Conservation (phyloP, 1,140 invertebrate species). For the Melanaphis sacchari region DNA sequence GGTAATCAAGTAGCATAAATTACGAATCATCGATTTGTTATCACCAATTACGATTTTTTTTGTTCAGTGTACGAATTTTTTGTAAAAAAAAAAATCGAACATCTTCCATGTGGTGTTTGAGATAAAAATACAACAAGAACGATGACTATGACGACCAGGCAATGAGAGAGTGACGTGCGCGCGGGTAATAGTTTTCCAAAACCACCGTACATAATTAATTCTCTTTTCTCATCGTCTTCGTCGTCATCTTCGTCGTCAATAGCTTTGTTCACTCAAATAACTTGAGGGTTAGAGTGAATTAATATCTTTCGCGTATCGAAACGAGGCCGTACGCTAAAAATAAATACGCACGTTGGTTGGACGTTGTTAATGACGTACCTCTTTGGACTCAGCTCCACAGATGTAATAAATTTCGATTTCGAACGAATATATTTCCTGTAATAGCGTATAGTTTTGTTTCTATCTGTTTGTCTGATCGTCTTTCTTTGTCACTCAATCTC, state of each 20-base stretch:
- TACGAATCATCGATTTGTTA: background rate
- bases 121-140: background rate
- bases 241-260: conserved; percentile 35
- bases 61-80: background rate
- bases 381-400: background rate
- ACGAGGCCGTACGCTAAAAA: conserved; percentile 35
- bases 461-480: background rate
- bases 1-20: background rate
- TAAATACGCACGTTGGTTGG: conserved; percentile 26
- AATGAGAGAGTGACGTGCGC: background rate
- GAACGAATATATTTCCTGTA: conserved; percentile 42
- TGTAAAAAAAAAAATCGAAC: background rate
- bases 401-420: conserved; percentile 46
- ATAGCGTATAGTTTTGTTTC: conserved; percentile 1
- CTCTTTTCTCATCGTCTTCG: background rate
- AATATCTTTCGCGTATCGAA: conserved; percentile 24
- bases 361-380: conserved; percentile 33
- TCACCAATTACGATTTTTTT: background rate
- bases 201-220: conserved; percentile 15
- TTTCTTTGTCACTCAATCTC: background rate
- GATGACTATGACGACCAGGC: background rate
- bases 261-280: conserved; percentile 28
- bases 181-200: conserved; percentile 31
- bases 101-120: background rate
- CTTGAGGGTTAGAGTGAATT: background rate